Conservation (phyloP, 2,113 vertebrate genomes). For the Tautogolabrus adspersus region DNA sequence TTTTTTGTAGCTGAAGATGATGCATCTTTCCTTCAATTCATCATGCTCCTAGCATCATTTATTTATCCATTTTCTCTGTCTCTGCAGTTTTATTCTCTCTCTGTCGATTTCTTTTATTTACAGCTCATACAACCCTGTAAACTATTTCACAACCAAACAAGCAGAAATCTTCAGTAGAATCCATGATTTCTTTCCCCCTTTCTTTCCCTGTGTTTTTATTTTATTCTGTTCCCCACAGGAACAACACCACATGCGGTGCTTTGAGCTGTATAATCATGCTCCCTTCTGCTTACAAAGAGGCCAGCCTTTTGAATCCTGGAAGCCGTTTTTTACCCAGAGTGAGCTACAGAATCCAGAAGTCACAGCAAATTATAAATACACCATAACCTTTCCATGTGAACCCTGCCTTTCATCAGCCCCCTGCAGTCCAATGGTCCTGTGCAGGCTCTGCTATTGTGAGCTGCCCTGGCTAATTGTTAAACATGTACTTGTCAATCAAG, state of each 20-base stretch:
- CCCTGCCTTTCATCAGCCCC: conserved; percentile 61
- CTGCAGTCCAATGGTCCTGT: conserved; percentile 49
- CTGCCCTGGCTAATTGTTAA: conserved; percentile 78
- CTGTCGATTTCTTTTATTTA: conserved; percentile 32
- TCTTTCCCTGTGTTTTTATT: conserved; percentile 7
- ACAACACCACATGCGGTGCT: conserved; percentile 11
- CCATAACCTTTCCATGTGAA: conserved; percentile 60
- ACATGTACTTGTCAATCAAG: conserved; percentile 82
- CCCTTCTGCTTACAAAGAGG: conserved; percentile 24
- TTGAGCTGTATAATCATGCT: conserved; percentile 31
- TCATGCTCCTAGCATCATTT: conserved; percentile 10
- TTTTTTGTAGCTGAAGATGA: not conserved
- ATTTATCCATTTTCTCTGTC: not conserved
- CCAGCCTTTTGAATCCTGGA: conserved; percentile 26
- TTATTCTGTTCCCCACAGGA: conserved; percentile 25
- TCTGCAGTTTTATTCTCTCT: conserved; percentile 24
- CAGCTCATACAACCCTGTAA: conserved; percentile 25
- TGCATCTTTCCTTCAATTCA: conserved; percentile 4
- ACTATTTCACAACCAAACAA: conserved; percentile 39
- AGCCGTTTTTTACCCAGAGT: conserved; percentile 21
- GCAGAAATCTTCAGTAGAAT: conserved; percentile 23
- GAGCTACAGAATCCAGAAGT: conserved; percentile 23
- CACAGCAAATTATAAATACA: conserved; percentile 67
- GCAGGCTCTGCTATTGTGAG: conserved; percentile 50
- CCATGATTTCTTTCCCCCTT: conserved; percentile 35